These are phyloP conservation scores for Acropternis orthonyx DNA, from an alignment of 2,797 vertebrate genomes.

Conservation along the genomic window DNA sequence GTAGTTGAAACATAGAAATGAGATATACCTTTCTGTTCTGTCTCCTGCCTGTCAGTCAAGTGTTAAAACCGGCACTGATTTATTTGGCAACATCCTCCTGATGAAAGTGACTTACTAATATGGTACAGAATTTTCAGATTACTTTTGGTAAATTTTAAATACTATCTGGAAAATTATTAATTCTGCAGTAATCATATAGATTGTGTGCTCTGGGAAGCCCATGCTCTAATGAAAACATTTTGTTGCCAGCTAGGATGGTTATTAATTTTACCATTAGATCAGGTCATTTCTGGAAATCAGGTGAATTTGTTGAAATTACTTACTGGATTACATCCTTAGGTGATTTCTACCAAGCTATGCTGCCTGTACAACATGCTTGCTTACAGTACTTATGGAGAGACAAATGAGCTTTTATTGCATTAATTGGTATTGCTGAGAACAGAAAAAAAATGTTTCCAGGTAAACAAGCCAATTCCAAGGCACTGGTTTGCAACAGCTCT, in stretches of 20 bases:
- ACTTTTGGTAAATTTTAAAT: not conserved
- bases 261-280: not conserved
- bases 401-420: not conserved
- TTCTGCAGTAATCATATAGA: not conserved
- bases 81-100: not conserved
- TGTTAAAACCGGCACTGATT: not conserved
- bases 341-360: not conserved
- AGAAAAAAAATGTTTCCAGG: not conserved
- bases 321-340: not conserved
- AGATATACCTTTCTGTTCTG: not conserved
- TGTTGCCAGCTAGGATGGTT: not conserved
- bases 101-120: not conserved
- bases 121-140: not conserved
- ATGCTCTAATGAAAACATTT: not conserved
- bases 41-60: not conserved
- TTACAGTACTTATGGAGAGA: not conserved
- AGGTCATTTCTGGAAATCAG: not conserved
- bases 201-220: not conserved
- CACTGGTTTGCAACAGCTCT: not conserved
- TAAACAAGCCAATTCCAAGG: not conserved
- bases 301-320: not conserved
- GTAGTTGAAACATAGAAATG: not conserved
- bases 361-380: not conserved
- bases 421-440: not conserved
- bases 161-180: not conserved